These are phyloP conservation scores for Drosophila yakuba DNA, from an alignment of 1,140 invertebrate species.

Conservation along the genomic window DNA sequence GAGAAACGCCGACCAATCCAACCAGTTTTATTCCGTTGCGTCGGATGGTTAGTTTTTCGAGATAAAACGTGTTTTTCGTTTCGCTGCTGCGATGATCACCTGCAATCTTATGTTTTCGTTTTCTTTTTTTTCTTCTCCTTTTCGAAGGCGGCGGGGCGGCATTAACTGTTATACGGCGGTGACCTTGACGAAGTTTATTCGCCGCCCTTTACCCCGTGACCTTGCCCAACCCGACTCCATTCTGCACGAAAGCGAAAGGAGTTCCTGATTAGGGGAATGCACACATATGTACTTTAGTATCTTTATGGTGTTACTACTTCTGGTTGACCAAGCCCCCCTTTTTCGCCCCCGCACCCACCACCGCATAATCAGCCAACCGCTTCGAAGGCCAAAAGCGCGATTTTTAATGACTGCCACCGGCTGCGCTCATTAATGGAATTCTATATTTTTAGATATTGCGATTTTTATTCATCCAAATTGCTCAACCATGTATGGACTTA, in stretches of 20 bases:
- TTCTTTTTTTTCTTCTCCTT: too few relatives aligned
- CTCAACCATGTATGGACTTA: neutral
- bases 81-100: constrained; percentile 13
- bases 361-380: constrained; percentile 25
- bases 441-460: constrained; percentile 3
- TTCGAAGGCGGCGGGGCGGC: neutral
- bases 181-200: constrained; percentile 36
- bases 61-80: constrained; percentile 38
- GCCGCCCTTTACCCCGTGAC: constrained; percentile 29
- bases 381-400: constrained; percentile 24
- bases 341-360: neutral
- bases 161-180: constrained; percentile 38
- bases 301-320: neutral
- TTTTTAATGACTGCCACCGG: constrained; percentile 30
- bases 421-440: constrained; percentile 33
- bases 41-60: constrained; percentile 28
- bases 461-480: constrained; percentile 4
- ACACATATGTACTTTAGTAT: neutral
- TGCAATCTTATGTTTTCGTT: constrained; percentile 10
- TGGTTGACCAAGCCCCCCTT: constrained; percentile 1
- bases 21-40: constrained; percentile 43
- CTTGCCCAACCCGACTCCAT: constrained; percentile 26
- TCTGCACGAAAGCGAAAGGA: constrained; percentile 5
- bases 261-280: neutral
- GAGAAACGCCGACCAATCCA: constrained; percentile 6